These are phyloP conservation scores for Scyliorhinus canicula DNA, from an alignment of 2,797 vertebrate genomes.

Conservation along the genomic window DNA sequence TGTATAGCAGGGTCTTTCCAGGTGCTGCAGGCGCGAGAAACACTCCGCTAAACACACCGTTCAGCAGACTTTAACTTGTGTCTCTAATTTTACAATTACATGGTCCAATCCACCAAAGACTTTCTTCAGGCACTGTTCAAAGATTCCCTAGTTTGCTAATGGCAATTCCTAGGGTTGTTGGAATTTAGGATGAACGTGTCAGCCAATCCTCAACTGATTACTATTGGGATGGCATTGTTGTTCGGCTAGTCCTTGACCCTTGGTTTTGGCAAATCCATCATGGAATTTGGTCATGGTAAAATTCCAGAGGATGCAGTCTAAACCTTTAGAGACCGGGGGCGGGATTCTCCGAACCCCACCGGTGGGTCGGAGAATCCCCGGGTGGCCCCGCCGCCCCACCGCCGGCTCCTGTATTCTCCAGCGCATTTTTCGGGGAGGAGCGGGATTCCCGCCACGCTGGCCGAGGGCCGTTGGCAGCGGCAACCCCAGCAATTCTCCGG, in stretches of 20 bases:
- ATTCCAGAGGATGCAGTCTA: background rate
- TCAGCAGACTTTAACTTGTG: too few species aligned
- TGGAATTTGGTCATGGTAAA: background rate
- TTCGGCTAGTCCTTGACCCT: background rate
- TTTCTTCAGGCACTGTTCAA: background rate
- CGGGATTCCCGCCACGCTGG: too few species aligned
- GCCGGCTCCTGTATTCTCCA: too few species aligned
- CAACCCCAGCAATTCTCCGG: too few species aligned
- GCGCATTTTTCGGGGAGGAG: too few species aligned
- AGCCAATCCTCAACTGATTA: background rate
- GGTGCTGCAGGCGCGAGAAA: too few species aligned
- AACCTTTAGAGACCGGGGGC: background rate
- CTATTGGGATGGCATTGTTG: background rate
- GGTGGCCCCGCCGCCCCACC: too few species aligned
- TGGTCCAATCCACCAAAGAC: background rate
- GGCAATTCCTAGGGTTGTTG: background rate
- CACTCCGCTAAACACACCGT: too few species aligned
- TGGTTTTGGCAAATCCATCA: background rate
- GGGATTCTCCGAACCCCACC: too few species aligned
- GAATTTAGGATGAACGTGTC: background rate
- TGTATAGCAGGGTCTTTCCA: too few species aligned
- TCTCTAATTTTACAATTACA: background rate
- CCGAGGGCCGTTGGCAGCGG: too few species aligned
- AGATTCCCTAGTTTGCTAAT: background rate
- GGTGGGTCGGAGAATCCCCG: too few species aligned